Evolutionary conservation across 2,113 vertebrate genomes (phyloP).

Genomic region (Desmodus rotundus): DNA sequence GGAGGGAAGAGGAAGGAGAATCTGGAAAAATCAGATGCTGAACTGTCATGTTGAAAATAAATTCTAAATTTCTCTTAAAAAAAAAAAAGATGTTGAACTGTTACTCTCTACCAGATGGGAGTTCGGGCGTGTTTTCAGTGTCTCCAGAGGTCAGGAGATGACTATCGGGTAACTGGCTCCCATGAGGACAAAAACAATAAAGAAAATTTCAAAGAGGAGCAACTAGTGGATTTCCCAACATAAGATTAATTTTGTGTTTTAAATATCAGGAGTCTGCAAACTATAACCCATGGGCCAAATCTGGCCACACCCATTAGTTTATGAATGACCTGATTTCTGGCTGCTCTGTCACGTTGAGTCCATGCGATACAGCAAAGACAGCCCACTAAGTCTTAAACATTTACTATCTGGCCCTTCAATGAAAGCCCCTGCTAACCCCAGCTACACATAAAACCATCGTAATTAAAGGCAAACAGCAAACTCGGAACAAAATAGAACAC

Average conservation of each 20-base stretch:
- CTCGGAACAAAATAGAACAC: background rate
- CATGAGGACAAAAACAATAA: background rate
- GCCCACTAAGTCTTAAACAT: background rate
- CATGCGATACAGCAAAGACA: background rate
- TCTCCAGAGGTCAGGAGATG: background rate
- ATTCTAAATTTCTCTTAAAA: too few relatives aligned
- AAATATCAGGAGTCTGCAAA: background rate
- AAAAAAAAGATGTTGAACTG: background rate
- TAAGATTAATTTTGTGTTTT: background rate
- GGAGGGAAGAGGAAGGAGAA: background rate
- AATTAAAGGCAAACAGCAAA: background rate
- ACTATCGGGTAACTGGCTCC: background rate
- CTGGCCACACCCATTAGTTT: background rate
- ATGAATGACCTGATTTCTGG: background rate
- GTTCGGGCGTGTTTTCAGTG: background rate
- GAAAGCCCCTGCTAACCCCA: background rate
- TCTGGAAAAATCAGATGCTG: background rate
- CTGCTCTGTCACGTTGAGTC: rapidly evolving
- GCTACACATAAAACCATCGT: background rate
- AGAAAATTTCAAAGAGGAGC: background rate
- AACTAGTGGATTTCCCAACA: background rate
- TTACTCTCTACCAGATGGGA: background rate
- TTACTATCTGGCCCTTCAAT: background rate
- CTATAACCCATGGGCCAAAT: background rate
- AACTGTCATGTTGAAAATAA: background rate